Conservation (phyloP, 2,113 vertebrate genomes). For the Acinonyx jubatus region DNA sequence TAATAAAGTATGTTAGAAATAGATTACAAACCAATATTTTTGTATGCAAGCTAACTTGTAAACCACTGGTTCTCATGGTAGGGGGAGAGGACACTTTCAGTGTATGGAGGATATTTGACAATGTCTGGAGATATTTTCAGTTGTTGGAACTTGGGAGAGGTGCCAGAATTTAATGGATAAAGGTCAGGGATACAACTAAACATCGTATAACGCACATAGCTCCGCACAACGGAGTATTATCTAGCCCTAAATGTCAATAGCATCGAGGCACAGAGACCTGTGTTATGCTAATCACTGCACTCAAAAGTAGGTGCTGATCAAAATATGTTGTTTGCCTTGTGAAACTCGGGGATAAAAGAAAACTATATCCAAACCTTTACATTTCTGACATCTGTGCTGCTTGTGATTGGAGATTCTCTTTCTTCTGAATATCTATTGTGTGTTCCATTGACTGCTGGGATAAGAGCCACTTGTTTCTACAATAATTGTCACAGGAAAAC, state of each 20-base stretch:
- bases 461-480: slow-evolving; percentile 62
- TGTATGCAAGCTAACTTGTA: not conserved
- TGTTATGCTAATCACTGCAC: not conserved
- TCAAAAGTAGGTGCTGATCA: not conserved
- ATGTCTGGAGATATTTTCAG: not conserved
- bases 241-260: no score
- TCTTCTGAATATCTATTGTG: slow-evolving; percentile 75
- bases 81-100: not conserved
- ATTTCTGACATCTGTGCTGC: slow-evolving; percentile 72
- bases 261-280: not conserved
- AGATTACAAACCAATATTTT: not conserved
- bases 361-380: not conserved
- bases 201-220: fast-evolving
- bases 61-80: not conserved
- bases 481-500: slow-evolving; percentile 63
- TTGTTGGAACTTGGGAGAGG: not conserved
- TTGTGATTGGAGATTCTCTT: slow-evolving; percentile 71
- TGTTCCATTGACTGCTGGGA: slow-evolving; percentile 49
- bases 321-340: slow-evolving; percentile 14
- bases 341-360: slow-evolving; percentile 35
- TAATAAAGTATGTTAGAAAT: not conserved
- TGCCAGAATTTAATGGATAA: not conserved
- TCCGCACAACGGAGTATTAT: not conserved
- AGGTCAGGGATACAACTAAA: not conserved
- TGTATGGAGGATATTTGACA: not conserved